Percentiles rank a stretch among this genome's conserved stretches.
Conservation (phyloP, 35 echinoderm and acorn worm species). For the Apostichopus californicus region DNA sequence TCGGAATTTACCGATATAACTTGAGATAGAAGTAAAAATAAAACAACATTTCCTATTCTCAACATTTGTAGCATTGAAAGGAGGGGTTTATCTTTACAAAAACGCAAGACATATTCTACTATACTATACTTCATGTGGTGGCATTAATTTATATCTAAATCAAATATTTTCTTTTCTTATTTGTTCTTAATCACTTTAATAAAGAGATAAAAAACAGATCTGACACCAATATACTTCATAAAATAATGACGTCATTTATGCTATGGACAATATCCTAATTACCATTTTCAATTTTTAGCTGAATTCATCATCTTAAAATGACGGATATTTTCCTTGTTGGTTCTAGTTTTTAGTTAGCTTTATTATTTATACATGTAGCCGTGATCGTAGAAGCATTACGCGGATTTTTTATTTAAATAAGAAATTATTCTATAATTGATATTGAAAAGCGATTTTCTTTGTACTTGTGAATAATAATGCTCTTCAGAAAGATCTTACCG, state of each 20-base stretch:
- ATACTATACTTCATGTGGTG: too few species aligned
- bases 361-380: too few species aligned
- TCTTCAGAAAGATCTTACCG: neutral
- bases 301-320: too few species aligned
- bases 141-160: neutral
- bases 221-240: neutral
- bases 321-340: too few species aligned
- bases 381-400: neutral
- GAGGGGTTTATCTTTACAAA: too few species aligned
- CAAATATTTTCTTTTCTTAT: neutral
- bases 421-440: neutral
- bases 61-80: too few species aligned
- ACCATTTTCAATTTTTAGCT: neutral
- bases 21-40: too few species aligned
- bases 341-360: too few species aligned
- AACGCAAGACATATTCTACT: too few species aligned
- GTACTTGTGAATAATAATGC: neutral
- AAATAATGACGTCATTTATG: neutral
- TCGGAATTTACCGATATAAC: too few species aligned
- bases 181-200: neutral
- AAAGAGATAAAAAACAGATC: neutral
- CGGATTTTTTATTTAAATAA: neutral
- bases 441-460: neutral
- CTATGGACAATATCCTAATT: neutral
- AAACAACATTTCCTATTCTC: too few species aligned